A percentile compares a stretch with the other conserved stretches of the same genome.
These are phyloP conservation scores for Phymorhynchus buccinoides DNA, from an alignment of 1,140 invertebrate genomes.

Conservation along the genomic window DNA sequence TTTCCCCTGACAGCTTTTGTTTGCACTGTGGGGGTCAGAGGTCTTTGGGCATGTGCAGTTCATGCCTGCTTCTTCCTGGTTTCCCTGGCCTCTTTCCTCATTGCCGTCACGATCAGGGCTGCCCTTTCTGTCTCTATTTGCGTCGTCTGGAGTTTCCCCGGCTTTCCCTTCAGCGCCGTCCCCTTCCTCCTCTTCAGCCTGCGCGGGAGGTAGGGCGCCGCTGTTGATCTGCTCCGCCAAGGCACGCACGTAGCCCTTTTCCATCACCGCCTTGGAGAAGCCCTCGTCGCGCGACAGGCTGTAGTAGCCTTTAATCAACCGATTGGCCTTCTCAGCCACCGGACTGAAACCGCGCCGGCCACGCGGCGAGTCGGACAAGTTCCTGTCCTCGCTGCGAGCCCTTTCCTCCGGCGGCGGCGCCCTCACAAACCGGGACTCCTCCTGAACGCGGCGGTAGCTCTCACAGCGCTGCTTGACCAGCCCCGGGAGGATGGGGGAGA, in stretches of 20 bases:
- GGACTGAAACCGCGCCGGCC: constrained; percentile 18
- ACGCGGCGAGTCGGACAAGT: constrained; percentile 9
- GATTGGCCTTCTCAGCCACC: constrained; percentile 33
- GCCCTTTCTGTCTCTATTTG: constrained; percentile 22
- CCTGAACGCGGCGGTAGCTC: constrained; percentile 43
- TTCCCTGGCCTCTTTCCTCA: constrained; percentile 24
- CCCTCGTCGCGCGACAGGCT: constrained; percentile 48
- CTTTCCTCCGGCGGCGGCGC: constrained; percentile 12
- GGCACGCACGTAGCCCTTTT: constrained; percentile 60
- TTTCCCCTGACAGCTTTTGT: not conserved
- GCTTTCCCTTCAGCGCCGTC: constrained; percentile 6
- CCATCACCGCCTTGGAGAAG: constrained; percentile 56
- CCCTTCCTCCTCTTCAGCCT: constrained; percentile 35
- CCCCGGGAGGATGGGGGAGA: constrained; percentile 48
- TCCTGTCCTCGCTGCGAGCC: constrained; percentile 23
- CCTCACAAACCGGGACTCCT: constrained; percentile 15
- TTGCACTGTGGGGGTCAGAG: not conserved
- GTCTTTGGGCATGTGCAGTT: not conserved
- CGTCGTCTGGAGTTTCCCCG: not conserved
- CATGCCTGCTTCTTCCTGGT: constrained; percentile 29
- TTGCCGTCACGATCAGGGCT: constrained; percentile 28
- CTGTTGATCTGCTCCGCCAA: constrained; percentile 58
- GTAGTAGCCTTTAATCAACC: constrained; percentile 40
- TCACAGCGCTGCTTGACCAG: constrained; percentile 49
- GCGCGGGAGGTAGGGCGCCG: not conserved